A percentile compares a stretch with the other conserved stretches of the same genome.
These are phyloP conservation scores for Panopea generosa DNA, from an alignment of 2,888 invertebrate species.

Conservation along the genomic window DNA sequence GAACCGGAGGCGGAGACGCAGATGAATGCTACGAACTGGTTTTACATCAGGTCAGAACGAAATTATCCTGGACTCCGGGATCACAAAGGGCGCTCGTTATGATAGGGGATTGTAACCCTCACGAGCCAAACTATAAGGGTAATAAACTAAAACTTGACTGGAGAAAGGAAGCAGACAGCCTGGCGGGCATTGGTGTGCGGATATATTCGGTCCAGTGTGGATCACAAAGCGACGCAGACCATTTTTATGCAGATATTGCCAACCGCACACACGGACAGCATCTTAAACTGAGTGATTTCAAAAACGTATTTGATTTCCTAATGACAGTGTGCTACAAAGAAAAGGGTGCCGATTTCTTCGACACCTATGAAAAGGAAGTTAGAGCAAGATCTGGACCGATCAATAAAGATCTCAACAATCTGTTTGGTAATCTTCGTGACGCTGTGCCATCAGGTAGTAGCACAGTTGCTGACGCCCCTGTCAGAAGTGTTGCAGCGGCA, in stretches of 20 bases:
- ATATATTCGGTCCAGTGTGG: no score
- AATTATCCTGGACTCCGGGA: slow-evolving; percentile 80
- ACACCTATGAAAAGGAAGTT: slow-evolving; percentile 71
- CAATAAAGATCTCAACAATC: slow-evolving; percentile 64
- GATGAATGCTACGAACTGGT: no score
- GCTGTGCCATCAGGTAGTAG: not conserved
- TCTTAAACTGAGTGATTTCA: slow-evolving; percentile 66
- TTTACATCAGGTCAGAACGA: slow-evolving; percentile 77
- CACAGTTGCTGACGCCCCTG: no score
- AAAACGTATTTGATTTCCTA: no score
- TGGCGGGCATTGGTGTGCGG: no score
- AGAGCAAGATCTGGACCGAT: slow-evolving; percentile 54
- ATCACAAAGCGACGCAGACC: slow-evolving; percentile 7
- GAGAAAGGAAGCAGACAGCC: no score
- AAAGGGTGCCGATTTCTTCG: slow-evolving; percentile 54
- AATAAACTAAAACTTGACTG: slow-evolving; percentile 68
- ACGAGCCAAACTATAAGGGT: slow-evolving; percentile 43
- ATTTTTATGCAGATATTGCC: slow-evolving; percentile 66
- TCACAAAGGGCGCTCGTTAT: no score
- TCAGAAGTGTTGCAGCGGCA: not conserved
- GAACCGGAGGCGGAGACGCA: no score
- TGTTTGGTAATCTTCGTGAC: slow-evolving; percentile 65
- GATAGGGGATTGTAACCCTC: slow-evolving; percentile 76
- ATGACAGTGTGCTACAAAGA: slow-evolving; percentile 77
- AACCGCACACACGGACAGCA: slow-evolving; percentile 62